Conservation (phyloP, 2,888 invertebrate species). For the Microctonus hyperodae region DNA sequence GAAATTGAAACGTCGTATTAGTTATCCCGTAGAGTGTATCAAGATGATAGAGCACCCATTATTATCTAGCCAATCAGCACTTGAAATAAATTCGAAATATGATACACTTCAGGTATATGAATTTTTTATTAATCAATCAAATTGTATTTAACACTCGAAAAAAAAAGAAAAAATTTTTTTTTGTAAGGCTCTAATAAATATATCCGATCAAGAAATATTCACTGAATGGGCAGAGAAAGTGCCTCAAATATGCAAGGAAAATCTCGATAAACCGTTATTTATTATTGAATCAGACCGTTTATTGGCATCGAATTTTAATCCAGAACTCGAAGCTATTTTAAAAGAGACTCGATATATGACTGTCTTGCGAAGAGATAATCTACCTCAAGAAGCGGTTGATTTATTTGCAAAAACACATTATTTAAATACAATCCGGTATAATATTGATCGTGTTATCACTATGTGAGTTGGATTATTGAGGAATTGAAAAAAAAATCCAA, state of each 20-base stretch:
- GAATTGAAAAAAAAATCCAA: neutral
- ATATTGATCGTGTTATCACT: conserved; percentile 55
- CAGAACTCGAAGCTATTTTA: conserved; percentile 75
- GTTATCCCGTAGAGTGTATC: conserved; percentile 69
- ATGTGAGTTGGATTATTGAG: conserved; percentile 47
- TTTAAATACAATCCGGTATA: conserved; percentile 65
- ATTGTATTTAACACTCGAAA: neutral
- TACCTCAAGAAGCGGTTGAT: conserved; percentile 70
- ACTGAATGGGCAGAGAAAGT: conserved; percentile 75
- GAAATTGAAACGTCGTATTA: conserved; percentile 71
- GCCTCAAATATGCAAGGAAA: conserved; percentile 69
- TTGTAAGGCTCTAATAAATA: conserved; percentile 66
- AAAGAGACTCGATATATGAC: conserved; percentile 84
- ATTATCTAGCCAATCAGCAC: conserved; percentile 44
- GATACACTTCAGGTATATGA: conserved; percentile 48
- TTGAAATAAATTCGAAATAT: conserved; percentile 45
- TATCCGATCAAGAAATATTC: conserved; percentile 71
- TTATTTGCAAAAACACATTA: conserved; percentile 76
- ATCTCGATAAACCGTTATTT: conserved; percentile 71
- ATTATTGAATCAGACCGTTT: conserved; percentile 66
- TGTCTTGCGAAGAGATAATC: conserved; percentile 70
- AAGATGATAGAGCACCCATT: conserved; percentile 73
- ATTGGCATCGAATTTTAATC: conserved; percentile 74
- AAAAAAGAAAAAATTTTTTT: conserved; percentile 1
- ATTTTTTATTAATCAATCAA: neutral